A percentile compares a stretch with the other conserved stretches of the same genome.
Conservation (phyloP, 2,888 invertebrate genomes). For the Ormyrus thymus region DNA sequence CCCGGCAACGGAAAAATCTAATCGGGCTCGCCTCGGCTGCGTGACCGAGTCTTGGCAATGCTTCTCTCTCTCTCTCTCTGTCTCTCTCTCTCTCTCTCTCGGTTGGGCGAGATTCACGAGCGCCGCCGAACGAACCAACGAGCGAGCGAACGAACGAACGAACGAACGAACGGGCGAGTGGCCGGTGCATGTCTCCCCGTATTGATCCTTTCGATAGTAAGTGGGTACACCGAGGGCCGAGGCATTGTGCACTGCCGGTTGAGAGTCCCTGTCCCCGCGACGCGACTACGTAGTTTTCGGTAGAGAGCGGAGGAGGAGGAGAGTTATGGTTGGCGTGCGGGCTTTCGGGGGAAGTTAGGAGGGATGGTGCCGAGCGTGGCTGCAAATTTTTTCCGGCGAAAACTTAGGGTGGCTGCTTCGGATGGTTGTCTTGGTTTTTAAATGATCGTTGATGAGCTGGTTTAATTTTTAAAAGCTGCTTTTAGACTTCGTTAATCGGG, state of each 20-base stretch:
- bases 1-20: conserved; percentile 52
- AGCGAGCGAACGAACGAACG: conserved; percentile 16
- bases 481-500: no score
- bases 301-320: no score
- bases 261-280: no score
- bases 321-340: no score
- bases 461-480: no score
- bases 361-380: no score
- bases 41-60: conserved; percentile 58
- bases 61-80: conserved; percentile 30
- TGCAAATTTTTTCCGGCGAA: no score
- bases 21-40: conserved; percentile 47
- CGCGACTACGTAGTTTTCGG: no score
- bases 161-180: conserved; percentile 50
- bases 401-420: no score
- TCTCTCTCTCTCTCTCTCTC: conserved; percentile 1
- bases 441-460: no score
- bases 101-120: conserved; percentile 59
- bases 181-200: conserved; percentile 66
- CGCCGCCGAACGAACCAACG: conserved; percentile 30
- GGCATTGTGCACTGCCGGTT: conserved; percentile 18
- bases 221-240: conserved; percentile 62
- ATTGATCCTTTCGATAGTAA: conserved; percentile 71
- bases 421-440: no score
- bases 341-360: no score